Conservation (phyloP, 2,888 invertebrate species). For the Siphlonurus alternatus region DNA sequence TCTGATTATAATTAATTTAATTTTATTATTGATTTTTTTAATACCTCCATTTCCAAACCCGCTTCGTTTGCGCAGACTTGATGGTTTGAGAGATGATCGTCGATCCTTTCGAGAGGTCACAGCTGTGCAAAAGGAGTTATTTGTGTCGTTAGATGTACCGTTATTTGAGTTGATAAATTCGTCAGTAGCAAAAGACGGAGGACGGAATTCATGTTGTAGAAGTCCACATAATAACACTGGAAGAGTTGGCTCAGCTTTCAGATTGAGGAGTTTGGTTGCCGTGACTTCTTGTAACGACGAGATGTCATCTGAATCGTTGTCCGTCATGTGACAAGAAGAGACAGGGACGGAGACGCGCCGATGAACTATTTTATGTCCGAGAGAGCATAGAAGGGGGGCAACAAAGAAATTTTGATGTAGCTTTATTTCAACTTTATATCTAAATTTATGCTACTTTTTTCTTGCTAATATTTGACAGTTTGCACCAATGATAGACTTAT, state of each 20-base stretch:
- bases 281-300: no score
- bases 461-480: not conserved
- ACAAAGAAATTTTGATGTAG: no score
- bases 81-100: no score
- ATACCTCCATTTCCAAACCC: not conserved
- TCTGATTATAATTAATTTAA: no score
- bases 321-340: no score
- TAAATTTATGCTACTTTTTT: no score
- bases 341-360: no score
- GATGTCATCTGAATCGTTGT: no score
- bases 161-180: conserved; percentile 3
- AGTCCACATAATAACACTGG: conserved; percentile 32
- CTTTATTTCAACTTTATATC: no score
- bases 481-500: not conserved
- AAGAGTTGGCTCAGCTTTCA: conserved; percentile 24
- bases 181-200: conserved; percentile 9
- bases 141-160: not conserved
- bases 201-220: conserved; percentile 21
- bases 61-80: not conserved
- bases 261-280: not conserved
- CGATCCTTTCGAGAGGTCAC: not conserved
- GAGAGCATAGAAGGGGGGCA: no score
- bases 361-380: no score
- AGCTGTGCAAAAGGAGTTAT: not conserved
- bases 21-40: no score